Percentiles rank a stretch among this genome's conserved stretches.
These are phyloP conservation scores for Cynaeus angustus DNA, from an alignment of 2,888 invertebrate species.

Conservation along the genomic window DNA sequence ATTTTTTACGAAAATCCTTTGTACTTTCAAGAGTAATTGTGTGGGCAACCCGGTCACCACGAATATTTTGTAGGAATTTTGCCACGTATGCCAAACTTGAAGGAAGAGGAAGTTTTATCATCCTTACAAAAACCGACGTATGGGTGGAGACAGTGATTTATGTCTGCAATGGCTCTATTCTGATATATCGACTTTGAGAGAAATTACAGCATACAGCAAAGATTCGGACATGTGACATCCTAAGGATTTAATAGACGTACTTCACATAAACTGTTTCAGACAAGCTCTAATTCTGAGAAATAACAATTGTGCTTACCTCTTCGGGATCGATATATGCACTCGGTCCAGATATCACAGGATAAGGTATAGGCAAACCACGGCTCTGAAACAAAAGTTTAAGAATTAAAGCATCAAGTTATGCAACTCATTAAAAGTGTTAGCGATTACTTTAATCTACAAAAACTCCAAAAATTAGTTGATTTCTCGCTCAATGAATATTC, in stretches of 20 bases:
- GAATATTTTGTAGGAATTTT: background rate
- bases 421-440: conserved; percentile 2
- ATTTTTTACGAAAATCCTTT: too few relatives aligned
- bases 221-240: conserved; percentile 29
- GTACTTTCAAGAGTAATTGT: too few relatives aligned
- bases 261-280: too few relatives aligned
- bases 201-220: conserved; percentile 32
- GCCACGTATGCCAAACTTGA: conserved; percentile 28
- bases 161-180: conserved; percentile 37
- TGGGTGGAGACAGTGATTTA: conserved; percentile 44
- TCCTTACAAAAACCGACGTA: conserved; percentile 34
- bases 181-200: conserved; percentile 25
- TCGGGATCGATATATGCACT: conserved; percentile 74
- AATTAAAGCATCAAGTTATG: conserved; percentile 23
- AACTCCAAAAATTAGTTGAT: conserved; percentile 28
- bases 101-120: conserved; percentile 41
- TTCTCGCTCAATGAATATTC: conserved; percentile 29
- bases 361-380: conserved; percentile 74
- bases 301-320: conserved; percentile 72
- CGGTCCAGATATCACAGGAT: conserved; percentile 74
- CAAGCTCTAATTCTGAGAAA: too few relatives aligned
- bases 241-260: background rate
- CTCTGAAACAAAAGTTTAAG: conserved; percentile 72
- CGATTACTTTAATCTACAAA: conserved; percentile 33
- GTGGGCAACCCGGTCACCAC: too few relatives aligned